Conservation (phyloP, 2,888 invertebrate genomes). For the Coleophora deauratella region DNA sequence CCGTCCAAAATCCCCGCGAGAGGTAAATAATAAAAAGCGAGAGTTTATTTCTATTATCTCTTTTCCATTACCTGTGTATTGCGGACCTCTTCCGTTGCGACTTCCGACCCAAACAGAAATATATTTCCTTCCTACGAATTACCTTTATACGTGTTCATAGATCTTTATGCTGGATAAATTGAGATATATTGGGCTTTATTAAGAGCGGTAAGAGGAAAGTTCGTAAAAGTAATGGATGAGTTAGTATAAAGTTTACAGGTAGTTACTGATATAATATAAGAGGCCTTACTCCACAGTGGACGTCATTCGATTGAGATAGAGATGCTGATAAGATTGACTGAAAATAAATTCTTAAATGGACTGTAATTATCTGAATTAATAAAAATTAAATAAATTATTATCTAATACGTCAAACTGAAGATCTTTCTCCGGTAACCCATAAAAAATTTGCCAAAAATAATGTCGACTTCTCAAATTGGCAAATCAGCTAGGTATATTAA, state of each 20-base stretch:
- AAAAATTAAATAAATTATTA: too few species aligned
- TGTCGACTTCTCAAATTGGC: too few species aligned
- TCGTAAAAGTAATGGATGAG: conserved; percentile 35
- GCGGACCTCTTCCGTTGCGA: background rate
- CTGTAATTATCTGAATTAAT: too few species aligned
- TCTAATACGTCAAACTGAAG: too few species aligned
- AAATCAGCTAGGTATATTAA: too few species aligned
- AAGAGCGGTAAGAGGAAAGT: conserved; percentile 36
- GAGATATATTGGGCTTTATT: conserved; percentile 34
- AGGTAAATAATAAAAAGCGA: conserved; percentile 13
- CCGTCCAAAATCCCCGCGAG: too few species aligned
- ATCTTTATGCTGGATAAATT: conserved; percentile 33
- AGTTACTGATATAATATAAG: conserved; percentile 13
- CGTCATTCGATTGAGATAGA: too few species aligned
- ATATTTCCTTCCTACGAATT: conserved; percentile 10
- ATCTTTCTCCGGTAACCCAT: too few species aligned
- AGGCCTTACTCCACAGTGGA: too few species aligned
- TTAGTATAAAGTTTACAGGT: conserved; percentile 23
- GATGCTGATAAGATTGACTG: too few species aligned
- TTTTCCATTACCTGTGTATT: conserved; percentile 6
- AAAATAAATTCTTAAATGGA: too few species aligned
- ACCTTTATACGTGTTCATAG: conserved; percentile 24
- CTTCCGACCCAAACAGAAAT: conserved; percentile 1
- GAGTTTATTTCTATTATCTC: conserved; percentile 8
- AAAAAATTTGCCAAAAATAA: too few species aligned